Base-by-base conservation (phyloP, 2,113 vertebrate species). In the Perca fluviatilis region DNA sequence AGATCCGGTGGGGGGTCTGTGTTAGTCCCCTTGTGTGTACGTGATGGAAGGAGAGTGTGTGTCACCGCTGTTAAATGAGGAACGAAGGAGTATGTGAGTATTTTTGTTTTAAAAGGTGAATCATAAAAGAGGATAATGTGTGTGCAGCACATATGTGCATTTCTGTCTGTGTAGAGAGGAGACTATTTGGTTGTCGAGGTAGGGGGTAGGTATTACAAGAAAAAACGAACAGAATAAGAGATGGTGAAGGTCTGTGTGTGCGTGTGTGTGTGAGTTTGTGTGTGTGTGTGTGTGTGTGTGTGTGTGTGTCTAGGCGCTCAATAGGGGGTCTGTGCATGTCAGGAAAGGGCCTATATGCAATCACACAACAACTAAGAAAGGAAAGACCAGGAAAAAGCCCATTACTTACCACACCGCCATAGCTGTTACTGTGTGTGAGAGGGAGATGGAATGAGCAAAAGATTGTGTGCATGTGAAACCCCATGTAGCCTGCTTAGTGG, bases 351-450 rank as follows among this genome's bases (percentile, higher is more conserved):
- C 56, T 40, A 14, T 66, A 70, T 89, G 88, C 84, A 88, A 90
- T 91, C 84, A 89, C 82, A 74, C 56, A 70, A 81, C 69, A 27
- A 53, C 73, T 54, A 71, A 61, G 54, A 54, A 30, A 27, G 68
- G 19, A 78, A 86, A 79, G 61, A 54, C 60, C 40, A 27, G 72
- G 27, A 78, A 86, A 79, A 82, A 70, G 82, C 25, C 79, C 64
- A 86, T 86, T 88, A 84, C 71, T 64, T 53, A 30, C 68, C 66
- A 65, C 65, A 27, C 53, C 0, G 2, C 15, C 14, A 49, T 56
- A 43, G 40, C 27, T 71, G 53, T 61, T 13, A 36, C 53, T 66
- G 15, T 69, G 56, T 69, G 53, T 50, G 73, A 40, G 40, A 43
- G 21, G 1, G 36, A 54, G 33, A 75, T 3, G 21, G 47, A 49